Evolutionary conservation across 2,888 invertebrate species (phyloP).

Genomic region (Latheticus oryzae): DNA sequence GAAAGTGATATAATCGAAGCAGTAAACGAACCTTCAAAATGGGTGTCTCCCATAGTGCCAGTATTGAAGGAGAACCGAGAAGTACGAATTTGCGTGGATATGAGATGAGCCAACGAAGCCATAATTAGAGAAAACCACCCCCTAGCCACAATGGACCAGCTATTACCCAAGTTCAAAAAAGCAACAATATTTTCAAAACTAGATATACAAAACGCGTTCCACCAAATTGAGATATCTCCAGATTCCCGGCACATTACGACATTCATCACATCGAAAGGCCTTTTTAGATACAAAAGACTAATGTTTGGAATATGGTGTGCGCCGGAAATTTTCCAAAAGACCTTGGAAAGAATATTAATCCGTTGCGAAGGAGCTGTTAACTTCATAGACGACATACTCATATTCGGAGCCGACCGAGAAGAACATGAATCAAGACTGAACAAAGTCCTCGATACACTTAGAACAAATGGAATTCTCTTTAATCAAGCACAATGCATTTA

Average conservation of each 20-base stretch:
- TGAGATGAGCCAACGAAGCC: slow-evolving; percentile 46
- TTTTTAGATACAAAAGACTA: slow-evolving; percentile 59
- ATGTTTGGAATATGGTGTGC: slow-evolving; percentile 59
- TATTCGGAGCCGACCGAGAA: too few species aligned
- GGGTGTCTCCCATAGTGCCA: slow-evolving; percentile 53
- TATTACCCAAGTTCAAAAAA: slow-evolving; percentile 50
- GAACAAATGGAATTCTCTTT: too few species aligned
- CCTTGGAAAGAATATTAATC: slow-evolving; percentile 56
- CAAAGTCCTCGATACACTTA: slow-evolving; percentile 42
- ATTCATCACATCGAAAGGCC: slow-evolving; percentile 48
- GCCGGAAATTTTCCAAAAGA: slow-evolving; percentile 56
- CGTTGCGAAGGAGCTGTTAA: slow-evolving; percentile 55
- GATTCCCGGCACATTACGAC: slow-evolving; percentile 57
- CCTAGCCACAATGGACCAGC: slow-evolving; percentile 46
- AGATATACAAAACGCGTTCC: slow-evolving; percentile 58
- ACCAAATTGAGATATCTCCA: slow-evolving; percentile 57
- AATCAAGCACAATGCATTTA: too few species aligned
- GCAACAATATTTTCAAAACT: slow-evolving; percentile 45
- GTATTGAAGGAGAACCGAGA: slow-evolving; percentile 48
- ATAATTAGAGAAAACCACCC: slow-evolving; percentile 49
- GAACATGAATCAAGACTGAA: slow-evolving; percentile 44
- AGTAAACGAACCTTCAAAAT: slow-evolving; percentile 48
- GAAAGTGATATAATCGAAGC: slow-evolving; percentile 50
- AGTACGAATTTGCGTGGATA: slow-evolving; percentile 52
- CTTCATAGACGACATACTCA: too few species aligned